These are phyloP conservation scores for Megamerina dolium DNA, from an alignment of 2,888 invertebrate genomes.

Conservation along the genomic window DNA sequence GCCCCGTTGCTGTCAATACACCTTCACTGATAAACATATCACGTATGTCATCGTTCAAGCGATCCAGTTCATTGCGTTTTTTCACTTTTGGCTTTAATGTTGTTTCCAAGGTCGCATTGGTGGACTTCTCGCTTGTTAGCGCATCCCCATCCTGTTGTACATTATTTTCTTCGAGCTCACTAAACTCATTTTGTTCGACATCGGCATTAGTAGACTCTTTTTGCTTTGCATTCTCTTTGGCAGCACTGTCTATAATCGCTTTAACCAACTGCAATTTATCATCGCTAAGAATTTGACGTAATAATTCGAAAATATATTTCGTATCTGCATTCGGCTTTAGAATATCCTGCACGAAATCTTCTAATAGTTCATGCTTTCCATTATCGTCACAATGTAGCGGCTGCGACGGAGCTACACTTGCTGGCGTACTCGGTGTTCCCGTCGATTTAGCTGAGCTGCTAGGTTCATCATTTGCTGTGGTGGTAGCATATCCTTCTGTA, in stretches of 20 bases:
- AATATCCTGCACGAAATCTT: constrained; percentile 31
- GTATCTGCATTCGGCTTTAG: constrained; percentile 29
- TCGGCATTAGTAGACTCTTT: constrained; percentile 12
- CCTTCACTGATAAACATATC: constrained; percentile 59
- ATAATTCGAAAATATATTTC: constrained; percentile 26
- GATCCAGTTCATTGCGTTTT: constrained; percentile 52
- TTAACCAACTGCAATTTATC: constrained; percentile 32
- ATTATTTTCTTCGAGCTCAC: background rate
- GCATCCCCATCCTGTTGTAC: background rate
- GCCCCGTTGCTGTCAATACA: constrained; percentile 57
- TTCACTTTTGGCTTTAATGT: background rate
- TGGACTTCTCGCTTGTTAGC: background rate
- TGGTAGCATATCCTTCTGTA: too few relatives aligned
- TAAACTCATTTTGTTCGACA: constrained; percentile 4
- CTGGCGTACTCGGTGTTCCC: too few relatives aligned
- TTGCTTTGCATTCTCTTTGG: constrained; percentile 9
- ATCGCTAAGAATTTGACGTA: constrained; percentile 31
- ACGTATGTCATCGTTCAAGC: constrained; percentile 59
- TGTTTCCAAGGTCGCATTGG: background rate
- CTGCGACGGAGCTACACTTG: constrained; percentile 12
- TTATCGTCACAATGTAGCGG: constrained; percentile 23
- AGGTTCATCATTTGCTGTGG: constrained; percentile 20
- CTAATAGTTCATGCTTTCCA: constrained; percentile 25
- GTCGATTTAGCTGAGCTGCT: constrained; percentile 22
- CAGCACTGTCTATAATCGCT: constrained; percentile 23